Evolutionary conservation across 1,140 invertebrate species (phyloP), one percentile per base, ranked within the genome.

Genomic region (Oreohelix idahoensis): DNA sequence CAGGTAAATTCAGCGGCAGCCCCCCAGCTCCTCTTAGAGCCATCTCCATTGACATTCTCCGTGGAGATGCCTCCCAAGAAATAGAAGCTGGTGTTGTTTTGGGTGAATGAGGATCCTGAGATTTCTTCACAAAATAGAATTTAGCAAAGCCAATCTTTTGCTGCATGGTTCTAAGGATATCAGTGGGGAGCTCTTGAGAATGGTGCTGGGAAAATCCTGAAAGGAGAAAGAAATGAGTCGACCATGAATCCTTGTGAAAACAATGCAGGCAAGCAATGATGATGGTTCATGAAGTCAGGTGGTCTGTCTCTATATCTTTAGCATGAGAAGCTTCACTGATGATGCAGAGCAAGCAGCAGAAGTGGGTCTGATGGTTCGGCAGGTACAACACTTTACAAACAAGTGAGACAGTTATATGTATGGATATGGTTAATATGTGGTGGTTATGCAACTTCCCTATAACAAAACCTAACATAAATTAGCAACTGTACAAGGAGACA

Each of bases 81-180:
- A 81, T 81, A 32, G 78, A 58, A 38, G 76, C 78, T 2, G 79
- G 66, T 51, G 79, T 45, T 32, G 42, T 73, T 29, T 51, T 45
- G 26, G 79, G 79, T 29, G 45, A 38, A 36, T 81, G 36, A 15
- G 39, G 79, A 58, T 81, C 79, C 29, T 81, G 66, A 4, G 66
- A 49, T 51, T 81, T 81, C 45, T 81, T 81, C 71, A 81, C 70
- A 73, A 81, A 81, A 51, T 81, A 81, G 39, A 81, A 81, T 23
- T 73, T 71, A 35, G 79, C 79, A 73, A 73, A 81, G 20, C 79
- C 79, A 81, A 81, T 81, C 39, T 81, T 81, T 32, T 81, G 79
- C 45, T 81, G 79, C n/a, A 81, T 81, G 15, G 79, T 73, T 36
- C 79, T 51, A 36, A 66, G 79, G 29, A 81, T 81, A 45, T 81